Conservation (phyloP, 2,888 invertebrate species). For the Cheilosia scutellata region DNA sequence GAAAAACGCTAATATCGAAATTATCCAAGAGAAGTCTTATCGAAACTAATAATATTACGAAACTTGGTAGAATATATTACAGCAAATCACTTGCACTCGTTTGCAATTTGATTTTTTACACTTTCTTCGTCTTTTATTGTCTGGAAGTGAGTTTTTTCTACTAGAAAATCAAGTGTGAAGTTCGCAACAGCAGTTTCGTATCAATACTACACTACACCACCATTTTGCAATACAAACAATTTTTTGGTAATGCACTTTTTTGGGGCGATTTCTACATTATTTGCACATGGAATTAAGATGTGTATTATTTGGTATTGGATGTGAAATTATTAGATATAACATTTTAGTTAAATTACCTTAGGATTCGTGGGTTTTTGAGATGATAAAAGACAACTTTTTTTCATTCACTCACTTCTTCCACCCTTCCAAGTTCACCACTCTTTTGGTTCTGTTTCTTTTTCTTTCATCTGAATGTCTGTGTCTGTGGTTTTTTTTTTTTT, state of each 20-base stretch:
- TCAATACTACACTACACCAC: slow-evolving; percentile 61
- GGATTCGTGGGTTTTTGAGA: slow-evolving; percentile 30
- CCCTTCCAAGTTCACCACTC: slow-evolving; percentile 72
- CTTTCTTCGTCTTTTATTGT: slow-evolving; percentile 52
- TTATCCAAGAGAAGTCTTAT: not conserved
- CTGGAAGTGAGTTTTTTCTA: slow-evolving; percentile 29
- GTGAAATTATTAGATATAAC: not conserved
- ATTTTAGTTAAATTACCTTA: slow-evolving; percentile 49
- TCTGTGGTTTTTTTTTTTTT: slow-evolving; percentile 50
- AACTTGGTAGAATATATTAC: slow-evolving; percentile 16
- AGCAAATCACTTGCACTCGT: slow-evolving; percentile 23
- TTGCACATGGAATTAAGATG: not conserved
- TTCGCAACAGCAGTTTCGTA: slow-evolving; percentile 65
- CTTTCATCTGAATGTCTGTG: slow-evolving; percentile 1
- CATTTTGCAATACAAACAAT: slow-evolving; percentile 75
- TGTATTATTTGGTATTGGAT: not conserved
- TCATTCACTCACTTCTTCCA: slow-evolving; percentile 66
- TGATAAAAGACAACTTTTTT: slow-evolving; percentile 45
- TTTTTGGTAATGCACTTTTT: slow-evolving; percentile 65
- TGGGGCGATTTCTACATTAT: not conserved
- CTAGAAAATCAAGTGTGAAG: slow-evolving; percentile 59
- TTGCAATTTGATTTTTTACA: slow-evolving; percentile 5
- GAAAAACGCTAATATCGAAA: slow-evolving; percentile 12
- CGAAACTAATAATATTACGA: slow-evolving; percentile 30
- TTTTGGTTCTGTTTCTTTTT: slow-evolving; percentile 57